Percentiles rank a stretch among this genome's conserved stretches.
phyloP scores from a whole-genome alignment of 2,797 vertebrate genomes.

The Podargus strigoides region DNA sequence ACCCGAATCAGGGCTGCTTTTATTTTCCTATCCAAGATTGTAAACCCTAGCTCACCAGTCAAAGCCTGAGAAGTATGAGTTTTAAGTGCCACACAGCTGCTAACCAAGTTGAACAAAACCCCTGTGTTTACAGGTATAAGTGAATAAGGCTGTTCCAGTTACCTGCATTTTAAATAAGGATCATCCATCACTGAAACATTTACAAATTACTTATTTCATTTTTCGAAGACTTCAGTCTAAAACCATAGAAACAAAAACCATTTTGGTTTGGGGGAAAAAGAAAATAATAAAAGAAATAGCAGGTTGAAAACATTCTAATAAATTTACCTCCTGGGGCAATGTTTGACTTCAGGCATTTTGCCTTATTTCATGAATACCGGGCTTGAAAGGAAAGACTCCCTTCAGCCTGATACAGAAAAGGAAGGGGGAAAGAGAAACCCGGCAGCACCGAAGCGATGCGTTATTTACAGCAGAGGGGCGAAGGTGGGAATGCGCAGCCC shows the following conservation, averaged over 20 bases:
- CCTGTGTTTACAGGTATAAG: background rate
- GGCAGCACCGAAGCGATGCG: fast-evolving
- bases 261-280: background rate
- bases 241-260: background rate
- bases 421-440: background rate
- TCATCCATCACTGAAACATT: background rate
- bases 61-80: background rate
- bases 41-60: background rate
- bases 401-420: fast-evolving
- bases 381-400: too few relatives aligned
- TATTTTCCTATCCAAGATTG: background rate
- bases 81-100: background rate
- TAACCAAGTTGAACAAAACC: background rate
- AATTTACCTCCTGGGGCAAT: background rate
- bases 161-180: background rate
- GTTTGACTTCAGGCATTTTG: background rate
- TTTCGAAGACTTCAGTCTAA: background rate
- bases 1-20: background rate
- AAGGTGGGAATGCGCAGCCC: fast-evolving
- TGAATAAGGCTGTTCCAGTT: background rate
- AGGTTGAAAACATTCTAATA: background rate
- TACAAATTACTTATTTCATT: background rate
- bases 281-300: too few relatives aligned
- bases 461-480: fast-evolving
- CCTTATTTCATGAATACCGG: background rate